A percentile compares a stretch with the other conserved stretches of the same genome.
phyloP scores from a whole-genome alignment of 2,113 vertebrate genomes.

The Oreochromis tanganicae region DNA sequence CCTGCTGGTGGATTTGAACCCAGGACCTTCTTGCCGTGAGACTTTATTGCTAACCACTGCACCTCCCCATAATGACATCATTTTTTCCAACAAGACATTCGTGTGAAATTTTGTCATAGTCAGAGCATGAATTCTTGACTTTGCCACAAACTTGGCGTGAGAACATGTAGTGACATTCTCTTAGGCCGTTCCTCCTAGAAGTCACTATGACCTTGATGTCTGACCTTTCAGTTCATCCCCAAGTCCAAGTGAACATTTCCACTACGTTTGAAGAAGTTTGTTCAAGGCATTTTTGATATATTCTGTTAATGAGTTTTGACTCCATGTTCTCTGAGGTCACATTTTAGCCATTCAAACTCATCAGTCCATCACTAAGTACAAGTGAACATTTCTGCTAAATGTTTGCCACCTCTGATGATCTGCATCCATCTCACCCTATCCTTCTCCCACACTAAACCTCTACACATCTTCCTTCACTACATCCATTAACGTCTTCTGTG shows the following conservation, averaged over 20 bases:
- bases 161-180: background rate
- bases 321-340: background rate
- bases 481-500: background rate
- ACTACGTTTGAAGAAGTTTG: background rate
- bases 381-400: background rate
- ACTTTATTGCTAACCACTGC: background rate
- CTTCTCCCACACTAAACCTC: background rate
- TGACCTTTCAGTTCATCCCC: background rate
- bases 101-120: background rate
- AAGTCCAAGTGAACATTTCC: background rate
- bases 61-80: background rate
- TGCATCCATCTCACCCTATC: background rate
- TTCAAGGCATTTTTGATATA: background rate
- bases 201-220: background rate
- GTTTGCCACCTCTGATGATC: background rate
- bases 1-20: background rate
- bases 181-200: background rate
- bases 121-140: background rate
- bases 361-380: background rate
- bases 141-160: background rate
- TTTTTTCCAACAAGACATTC: background rate
- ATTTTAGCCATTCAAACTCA: background rate
- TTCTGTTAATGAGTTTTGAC: background rate
- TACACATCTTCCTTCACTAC: background rate
- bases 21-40: fast-evolving